Evolutionary conservation across 2,113 vertebrate genomes (phyloP), one percentile per base, ranked within the genome.

Genomic region (Artemisiospiza belli): DNA sequence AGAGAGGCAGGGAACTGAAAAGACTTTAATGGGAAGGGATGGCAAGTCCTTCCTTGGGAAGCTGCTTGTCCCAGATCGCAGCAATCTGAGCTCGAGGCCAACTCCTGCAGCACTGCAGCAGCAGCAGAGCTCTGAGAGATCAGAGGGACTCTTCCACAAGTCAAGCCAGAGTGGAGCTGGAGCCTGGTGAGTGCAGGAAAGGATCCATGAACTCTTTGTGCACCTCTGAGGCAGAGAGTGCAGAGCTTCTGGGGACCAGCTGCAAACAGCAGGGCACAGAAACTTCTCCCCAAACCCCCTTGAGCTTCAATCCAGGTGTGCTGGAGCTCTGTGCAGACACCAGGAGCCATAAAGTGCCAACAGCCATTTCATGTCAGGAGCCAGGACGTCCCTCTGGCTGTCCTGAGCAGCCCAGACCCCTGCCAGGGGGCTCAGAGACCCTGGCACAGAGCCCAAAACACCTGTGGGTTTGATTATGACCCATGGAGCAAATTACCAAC

Each of bases 31-130:
- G 82, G 82, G 55, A 72, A 89, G 83, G 61, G 67, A 90, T 86
- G 52, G 93, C 61, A 88, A 92, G 43, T 80, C 67, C 70, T 95
- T 94, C 87, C 72, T 91, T 86, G 87, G 91, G 88, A 96, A 93
- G 85, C 72, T 83, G 55, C 41, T 90, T 6, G 3, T 35, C 83
- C 81, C 84, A 85, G 81, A 61, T 87, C 6, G 0, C 81, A 79
- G 84, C 51, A 68, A 46, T 68, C 52, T 6, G 51, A 92, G 87
- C 84, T 86, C 88, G 77, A 80, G 8, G 68, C 76, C 43, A 77
- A 69, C 68, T 86, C 92, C 35, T 80, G 85, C 70, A 83, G 81
- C 73, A 66, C 87, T 80, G 54, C 78, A 79, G 89, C 58, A 83
- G 22, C 39, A 84, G 70, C 92, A 91, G n/a, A 77, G 67, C 79